phyloP scores from a whole-genome alignment of 2,888 invertebrate genomes.

The Nomada hirtipes region DNA sequence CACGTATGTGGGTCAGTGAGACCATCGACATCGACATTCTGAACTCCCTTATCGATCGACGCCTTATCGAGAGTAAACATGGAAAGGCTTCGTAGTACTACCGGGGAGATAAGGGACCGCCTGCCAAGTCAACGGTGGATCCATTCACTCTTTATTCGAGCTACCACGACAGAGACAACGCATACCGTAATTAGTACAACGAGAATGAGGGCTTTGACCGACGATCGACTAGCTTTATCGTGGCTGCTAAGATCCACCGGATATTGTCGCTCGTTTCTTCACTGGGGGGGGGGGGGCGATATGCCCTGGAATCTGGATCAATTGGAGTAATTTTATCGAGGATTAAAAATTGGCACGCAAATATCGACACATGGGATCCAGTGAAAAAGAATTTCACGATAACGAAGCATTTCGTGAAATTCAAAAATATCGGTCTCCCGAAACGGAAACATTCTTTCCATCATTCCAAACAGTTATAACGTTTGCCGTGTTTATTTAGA shows the following conservation, averaged over 20 bases:
- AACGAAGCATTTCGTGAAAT: neutral
- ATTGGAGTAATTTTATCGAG: neutral
- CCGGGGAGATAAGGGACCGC: conserved; percentile 62
- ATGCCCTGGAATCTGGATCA: neutral
- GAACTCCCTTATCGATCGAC: conserved; percentile 72
- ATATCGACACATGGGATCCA: neutral
- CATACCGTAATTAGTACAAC: conserved; percentile 53
- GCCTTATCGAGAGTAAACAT: conserved; percentile 73
- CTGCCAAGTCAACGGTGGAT: conserved; percentile 39
- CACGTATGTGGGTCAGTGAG: conserved; percentile 72
- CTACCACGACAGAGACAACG: conserved; percentile 5
- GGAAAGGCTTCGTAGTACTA: conserved; percentile 71
- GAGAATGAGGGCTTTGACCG: conserved; percentile 50
- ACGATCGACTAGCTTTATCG: conserved; percentile 42
- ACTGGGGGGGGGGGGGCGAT: neutral
- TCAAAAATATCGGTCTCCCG: neutral
- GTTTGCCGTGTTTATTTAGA: conserved; percentile 32
- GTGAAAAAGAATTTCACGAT: neutral
- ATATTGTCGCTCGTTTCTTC: conserved; percentile 44
- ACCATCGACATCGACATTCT: conserved; percentile 49
- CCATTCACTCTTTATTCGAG: conserved; percentile 67
- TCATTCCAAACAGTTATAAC: conserved; percentile 1
- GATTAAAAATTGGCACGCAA: neutral
- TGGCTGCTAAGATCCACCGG: conserved; percentile 47
- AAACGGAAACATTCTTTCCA: neutral